Evolutionary conservation across 1,140 invertebrate genomes (phyloP), one percentile per base, ranked within the genome.

Genomic region (Bradysia coprophila): DNA sequence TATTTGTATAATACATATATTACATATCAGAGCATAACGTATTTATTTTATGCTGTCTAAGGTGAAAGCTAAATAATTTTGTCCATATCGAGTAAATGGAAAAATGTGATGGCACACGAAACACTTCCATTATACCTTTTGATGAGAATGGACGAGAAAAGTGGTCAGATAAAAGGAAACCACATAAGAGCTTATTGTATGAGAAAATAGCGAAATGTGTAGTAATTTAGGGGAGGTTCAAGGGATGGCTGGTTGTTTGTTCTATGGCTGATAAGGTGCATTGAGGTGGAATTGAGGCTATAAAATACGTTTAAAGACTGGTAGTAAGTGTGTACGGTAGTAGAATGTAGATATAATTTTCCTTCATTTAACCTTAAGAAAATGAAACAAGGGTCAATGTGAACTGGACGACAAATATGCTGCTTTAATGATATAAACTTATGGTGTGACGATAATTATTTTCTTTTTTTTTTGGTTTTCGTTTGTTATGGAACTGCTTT

Each of bases 101-200:
- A 38, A 38, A 38, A 18, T 18, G 36, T 38, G 36, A 38, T 38
- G 36, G 36, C 36, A 20, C 36, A 38, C 18, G 36, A 38, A 38
- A 38, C 36, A 38, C 36, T 38, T 38, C 36, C 36, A 38, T 38
- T 38, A 38, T 34, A 34, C 32, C 36, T 19, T 38, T n/a, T 18
- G 36, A 38, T 38, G 36, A 38, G 18, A 38, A 38, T 38, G 36
- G 36, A 38, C 18, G 36, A 38, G 36, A 38, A 38, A 38, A 38
- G 36, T 38, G 36, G 36, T 38, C 36, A 38, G 36, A 38, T 38
- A 38, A 38, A 20, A 38, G 36, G 36, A 38, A 38, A 18, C 36
- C 36, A 38, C 36, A 38, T 38, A 38, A 38, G 36, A 18, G 36
- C 36, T 38, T 38, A 38, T 38, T n/a, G n/a, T 38, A 38, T 38